phyloP scores from a whole-genome alignment of 2,113 vertebrate genomes.

The Tor tambroides region DNA sequence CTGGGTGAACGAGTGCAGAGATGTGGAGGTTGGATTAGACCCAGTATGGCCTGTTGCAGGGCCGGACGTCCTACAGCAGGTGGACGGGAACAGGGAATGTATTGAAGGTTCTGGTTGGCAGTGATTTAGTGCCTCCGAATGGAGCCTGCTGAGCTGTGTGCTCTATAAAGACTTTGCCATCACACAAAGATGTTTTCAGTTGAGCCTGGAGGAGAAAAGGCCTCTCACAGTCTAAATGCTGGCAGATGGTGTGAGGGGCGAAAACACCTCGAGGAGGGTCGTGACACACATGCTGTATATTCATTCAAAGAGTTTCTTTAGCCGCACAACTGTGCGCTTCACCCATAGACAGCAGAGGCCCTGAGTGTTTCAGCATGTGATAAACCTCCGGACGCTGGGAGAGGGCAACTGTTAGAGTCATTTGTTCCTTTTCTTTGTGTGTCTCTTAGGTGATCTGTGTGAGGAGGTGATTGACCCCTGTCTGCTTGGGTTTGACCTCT shows the following conservation, averaged over 20 bases:
- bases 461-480: constrained; percentile 92
- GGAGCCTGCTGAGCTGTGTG: constrained; percentile 18
- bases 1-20: not conserved
- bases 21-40: constrained; percentile 3
- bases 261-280: constrained; percentile 32
- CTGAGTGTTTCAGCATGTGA: constrained; percentile 38
- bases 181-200: constrained; percentile 53
- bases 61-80: constrained; percentile 40
- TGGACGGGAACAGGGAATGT: constrained; percentile 33
- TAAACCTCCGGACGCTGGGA: not conserved
- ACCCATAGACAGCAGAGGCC: not conserved
- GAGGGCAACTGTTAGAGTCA: not conserved
- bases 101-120: constrained; percentile 38
- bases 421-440: constrained; percentile 37
- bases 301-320: constrained; percentile 25
- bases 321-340: constrained; percentile 17
- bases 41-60: not conserved
- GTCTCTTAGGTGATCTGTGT: constrained; percentile 87
- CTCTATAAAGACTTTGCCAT: constrained; percentile 15
- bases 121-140: constrained; percentile 48
- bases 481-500: constrained; percentile 84
- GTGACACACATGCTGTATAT: constrained; percentile 41
- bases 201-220: constrained; percentile 43
- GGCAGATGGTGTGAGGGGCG: constrained; percentile 26
- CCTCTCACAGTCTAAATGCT: constrained; percentile 40